A percentile compares a stretch with the other conserved stretches of the same genome.
Conservation (phyloP, 1,140 invertebrate species). For the Zaprionus tsacasi region DNA sequence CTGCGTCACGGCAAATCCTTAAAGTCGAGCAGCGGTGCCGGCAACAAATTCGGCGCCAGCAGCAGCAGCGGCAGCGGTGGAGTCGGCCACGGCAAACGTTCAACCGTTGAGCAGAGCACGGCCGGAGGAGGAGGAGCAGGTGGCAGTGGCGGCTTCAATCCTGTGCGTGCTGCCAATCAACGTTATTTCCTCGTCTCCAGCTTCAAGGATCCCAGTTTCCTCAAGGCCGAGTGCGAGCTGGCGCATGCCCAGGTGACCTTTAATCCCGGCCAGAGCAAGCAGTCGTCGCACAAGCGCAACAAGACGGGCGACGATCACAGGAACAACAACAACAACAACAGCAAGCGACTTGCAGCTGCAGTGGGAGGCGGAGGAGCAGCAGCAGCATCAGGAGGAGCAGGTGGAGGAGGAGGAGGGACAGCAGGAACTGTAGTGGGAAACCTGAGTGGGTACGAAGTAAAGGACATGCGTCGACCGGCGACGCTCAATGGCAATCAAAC, state of each 20-base stretch:
- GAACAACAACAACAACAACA: constrained; percentile 53
- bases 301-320: constrained; percentile 49
- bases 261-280: constrained; percentile 14
- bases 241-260: constrained; percentile 76
- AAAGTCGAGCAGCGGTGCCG: constrained; percentile 4
- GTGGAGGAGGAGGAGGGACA: neutral
- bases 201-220: constrained; percentile 75
- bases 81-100: neutral
- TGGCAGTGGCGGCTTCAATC: constrained; percentile 38
- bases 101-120: constrained; percentile 7
- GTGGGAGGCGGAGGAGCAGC: neutral
- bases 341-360: constrained; percentile 14
- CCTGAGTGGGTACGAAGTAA: constrained; percentile 6
- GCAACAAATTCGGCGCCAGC: constrained; percentile 41
- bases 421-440: neutral
- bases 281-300: constrained; percentile 30
- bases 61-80: constrained; percentile 8
- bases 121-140: neutral
- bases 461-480: constrained; percentile 72
- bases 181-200: constrained; percentile 69
- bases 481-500: constrained; percentile 72
- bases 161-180: constrained; percentile 74
- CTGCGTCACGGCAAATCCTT: constrained; percentile 24
- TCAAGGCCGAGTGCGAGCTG: constrained; percentile 80
- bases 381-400: neutral